phyloP scores from a whole-genome alignment of 2,888 invertebrate genomes.

The Melinaea menophilus region DNA sequence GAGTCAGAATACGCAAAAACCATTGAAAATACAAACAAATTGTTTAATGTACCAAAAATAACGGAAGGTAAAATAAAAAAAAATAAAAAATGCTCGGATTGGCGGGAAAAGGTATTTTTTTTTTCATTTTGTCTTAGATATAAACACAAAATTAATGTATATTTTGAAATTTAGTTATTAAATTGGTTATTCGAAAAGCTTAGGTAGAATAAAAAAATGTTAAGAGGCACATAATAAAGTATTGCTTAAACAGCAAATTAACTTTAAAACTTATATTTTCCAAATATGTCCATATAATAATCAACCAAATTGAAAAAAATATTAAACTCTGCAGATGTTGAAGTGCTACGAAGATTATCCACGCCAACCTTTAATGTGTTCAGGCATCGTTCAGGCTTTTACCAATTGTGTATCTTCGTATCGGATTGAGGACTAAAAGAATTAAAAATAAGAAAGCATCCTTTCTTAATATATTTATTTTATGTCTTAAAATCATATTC shows the following conservation, averaged over 20 bases:
- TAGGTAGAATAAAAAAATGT: too few species aligned
- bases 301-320: background rate
- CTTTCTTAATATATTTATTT: too few species aligned
- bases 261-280: slow-evolving; percentile 1
- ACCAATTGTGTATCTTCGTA: slow-evolving; percentile 57
- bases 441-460: too few species aligned
- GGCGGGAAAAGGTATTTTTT: slow-evolving; percentile 54
- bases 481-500: too few species aligned
- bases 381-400: slow-evolving; percentile 62
- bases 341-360: slow-evolving; percentile 69
- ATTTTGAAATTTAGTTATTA: too few species aligned
- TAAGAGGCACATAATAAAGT: too few species aligned
- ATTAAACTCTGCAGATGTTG: slow-evolving; percentile 52
- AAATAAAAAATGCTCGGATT: slow-evolving; percentile 63
- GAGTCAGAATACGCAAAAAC: slow-evolving; percentile 64
- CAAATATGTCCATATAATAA: background rate
- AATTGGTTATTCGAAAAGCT: too few species aligned
- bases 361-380: slow-evolving; percentile 61
- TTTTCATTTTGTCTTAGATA: background rate
- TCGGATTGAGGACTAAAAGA: slow-evolving; percentile 47
- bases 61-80: slow-evolving; percentile 54
- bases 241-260: background rate
- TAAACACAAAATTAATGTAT: too few species aligned
- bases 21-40: slow-evolving; percentile 50
- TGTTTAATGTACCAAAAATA: slow-evolving; percentile 45